Evolutionary conservation across 2,113 vertebrate species (phyloP), one percentile per base, ranked within the genome.

Genomic region (Strix uralensis): DNA sequence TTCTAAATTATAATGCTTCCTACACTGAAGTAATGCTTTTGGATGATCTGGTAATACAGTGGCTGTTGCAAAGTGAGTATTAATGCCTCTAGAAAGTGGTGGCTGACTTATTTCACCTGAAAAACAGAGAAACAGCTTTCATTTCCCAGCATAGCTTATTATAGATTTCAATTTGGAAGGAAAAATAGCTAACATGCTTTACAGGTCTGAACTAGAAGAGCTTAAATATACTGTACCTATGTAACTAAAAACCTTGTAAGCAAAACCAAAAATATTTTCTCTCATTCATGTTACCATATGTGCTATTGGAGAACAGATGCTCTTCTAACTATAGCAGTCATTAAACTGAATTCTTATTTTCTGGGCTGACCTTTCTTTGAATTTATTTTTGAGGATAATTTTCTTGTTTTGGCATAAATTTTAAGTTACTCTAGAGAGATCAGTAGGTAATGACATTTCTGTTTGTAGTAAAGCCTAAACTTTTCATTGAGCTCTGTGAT

Each of bases 361-460:
- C 67, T 86, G 62, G 15, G 11, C 7, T 94, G 93, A 92, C 75
- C 80, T 94, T 88, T 95, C 62, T 75, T 94, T 91, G 80, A 94
- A 88, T 96, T 78, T 92, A 44, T 69, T 91, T 96, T 86, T 85
- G 40, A 92, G 79, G 46, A 30, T 22, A 49, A 11, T 93, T 88
- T 94, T 66, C 42, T 61, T 79, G 20, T 27, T 92, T 92, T 86
- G 75, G 20, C 54, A 73, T 73, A 88, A 72, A 65, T 63, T 67
- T 80, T 57, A 51, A 47, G 57, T 80, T 69, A 49, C 89, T 94
- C 67, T n/a, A 61, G 55, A 93, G 34, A 80, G 38, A 75, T 49
- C 22, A 77, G 58, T 65, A 15, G 6, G 59, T 59, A 3, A 82
- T 86, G 79, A 80, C 75, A 94, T 72, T 95, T 79, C 29, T 80